Conservation (phyloP, 2,113 vertebrate genomes). For the Gallinago paraguaiae region DNA sequence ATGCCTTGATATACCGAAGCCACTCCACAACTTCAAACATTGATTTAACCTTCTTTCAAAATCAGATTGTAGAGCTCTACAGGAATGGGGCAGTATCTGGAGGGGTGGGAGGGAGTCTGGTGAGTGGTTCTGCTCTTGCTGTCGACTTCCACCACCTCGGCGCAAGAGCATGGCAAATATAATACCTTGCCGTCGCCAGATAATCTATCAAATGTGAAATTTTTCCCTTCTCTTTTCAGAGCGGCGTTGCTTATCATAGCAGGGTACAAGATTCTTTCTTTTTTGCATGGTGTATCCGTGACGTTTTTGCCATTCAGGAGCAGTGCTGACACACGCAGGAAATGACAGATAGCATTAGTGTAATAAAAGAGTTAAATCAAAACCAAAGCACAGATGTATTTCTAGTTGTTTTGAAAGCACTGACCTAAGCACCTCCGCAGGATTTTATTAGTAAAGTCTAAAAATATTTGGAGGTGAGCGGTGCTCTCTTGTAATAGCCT, state of each 20-base stretch:
- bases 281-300: slow-evolving; percentile 75
- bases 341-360: slow-evolving; percentile 82
- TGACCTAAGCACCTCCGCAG: slow-evolving; percentile 84
- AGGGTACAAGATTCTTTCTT: slow-evolving; percentile 74
- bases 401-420: slow-evolving; percentile 84
- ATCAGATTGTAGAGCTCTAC: not conserved
- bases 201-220: not conserved
- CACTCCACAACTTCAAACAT: not conserved
- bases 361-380: slow-evolving; percentile 80
- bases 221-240: slow-evolving; percentile 45
- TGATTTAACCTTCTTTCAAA: not conserved
- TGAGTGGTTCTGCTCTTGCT: not conserved
- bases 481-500: slow-evolving; percentile 69
- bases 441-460: slow-evolving; percentile 77
- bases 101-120: not conserved
- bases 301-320: slow-evolving; percentile 78
- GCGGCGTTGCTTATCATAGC: slow-evolving; percentile 6
- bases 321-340: slow-evolving; percentile 82
- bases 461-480: slow-evolving; percentile 74
- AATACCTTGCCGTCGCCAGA: not conserved
- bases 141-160: not conserved
- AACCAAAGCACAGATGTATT: slow-evolving; percentile 77
- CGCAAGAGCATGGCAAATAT: not conserved
- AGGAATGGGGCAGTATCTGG: not conserved
- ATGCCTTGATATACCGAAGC: too few relatives aligned